These are phyloP conservation scores for Myotis brandtii DNA, from an alignment of 2,113 vertebrate genomes.

Conservation along the genomic window DNA sequence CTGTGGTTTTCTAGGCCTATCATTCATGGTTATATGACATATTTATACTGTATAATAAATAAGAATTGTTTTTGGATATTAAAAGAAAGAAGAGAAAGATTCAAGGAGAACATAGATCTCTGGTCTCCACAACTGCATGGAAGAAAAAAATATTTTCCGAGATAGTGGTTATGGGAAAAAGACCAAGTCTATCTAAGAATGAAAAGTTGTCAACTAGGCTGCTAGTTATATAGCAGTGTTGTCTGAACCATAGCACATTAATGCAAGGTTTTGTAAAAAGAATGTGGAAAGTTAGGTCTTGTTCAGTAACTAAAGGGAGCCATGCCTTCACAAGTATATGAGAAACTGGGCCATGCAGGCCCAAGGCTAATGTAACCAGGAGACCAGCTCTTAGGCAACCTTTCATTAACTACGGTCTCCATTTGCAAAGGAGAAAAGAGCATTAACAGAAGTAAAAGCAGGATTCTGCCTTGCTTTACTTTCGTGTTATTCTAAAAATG, in stretches of 20 bases:
- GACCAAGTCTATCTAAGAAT: background rate
- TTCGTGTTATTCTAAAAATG: conserved; percentile 59
- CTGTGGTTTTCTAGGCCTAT: background rate
- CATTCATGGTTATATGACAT: background rate
- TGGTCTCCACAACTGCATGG: background rate
- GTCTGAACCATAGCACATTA: background rate
- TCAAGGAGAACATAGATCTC: background rate
- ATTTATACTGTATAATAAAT: background rate
- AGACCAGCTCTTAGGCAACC: background rate
- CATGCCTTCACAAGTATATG: background rate
- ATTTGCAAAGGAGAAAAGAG: conserved; percentile 11
- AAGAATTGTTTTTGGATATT: background rate
- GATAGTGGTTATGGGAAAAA: background rate
- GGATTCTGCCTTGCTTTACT: conserved; percentile 28
- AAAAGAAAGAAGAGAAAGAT: background rate
- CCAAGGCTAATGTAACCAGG: background rate
- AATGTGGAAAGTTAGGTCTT: background rate
- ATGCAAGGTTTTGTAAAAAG: background rate
- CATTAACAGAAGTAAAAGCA: background rate
- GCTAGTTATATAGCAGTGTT: background rate
- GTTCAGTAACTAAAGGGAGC: background rate
- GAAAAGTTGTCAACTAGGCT: background rate
- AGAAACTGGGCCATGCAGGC: background rate
- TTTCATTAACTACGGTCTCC: background rate
- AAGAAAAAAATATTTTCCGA: background rate